phyloP scores from a whole-genome alignment of 2,888 invertebrate species.

The Lochmaea crataegi region DNA sequence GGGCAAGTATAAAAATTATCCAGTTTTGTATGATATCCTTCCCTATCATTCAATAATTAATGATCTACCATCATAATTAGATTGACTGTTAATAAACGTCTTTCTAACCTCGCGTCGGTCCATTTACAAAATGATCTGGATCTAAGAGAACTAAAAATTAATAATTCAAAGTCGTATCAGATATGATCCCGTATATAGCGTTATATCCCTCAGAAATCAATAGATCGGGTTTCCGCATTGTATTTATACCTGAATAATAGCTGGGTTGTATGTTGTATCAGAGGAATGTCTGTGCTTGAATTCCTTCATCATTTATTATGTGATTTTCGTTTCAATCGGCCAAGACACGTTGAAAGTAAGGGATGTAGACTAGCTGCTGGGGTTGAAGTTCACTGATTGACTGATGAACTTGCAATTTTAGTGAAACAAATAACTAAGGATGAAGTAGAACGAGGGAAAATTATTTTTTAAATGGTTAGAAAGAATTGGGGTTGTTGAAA shows the following conservation, averaged over 20 bases:
- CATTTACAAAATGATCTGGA: not conserved
- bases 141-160: slow-evolving; percentile 1
- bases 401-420: slow-evolving; percentile 7
- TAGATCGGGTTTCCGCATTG: slow-evolving; percentile 12
- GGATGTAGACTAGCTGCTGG: not conserved
- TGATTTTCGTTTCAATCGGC: slow-evolving; percentile 11
- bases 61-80: too few species aligned
- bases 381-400: slow-evolving; percentile 11
- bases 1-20: too few species aligned
- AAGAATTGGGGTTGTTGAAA: too few species aligned
- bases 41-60: too few species aligned
- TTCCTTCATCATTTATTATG: slow-evolving; percentile 11
- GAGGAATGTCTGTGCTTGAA: slow-evolving; percentile 13
- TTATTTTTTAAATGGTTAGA: not conserved
- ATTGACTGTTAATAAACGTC: not conserved
- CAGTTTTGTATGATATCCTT: not conserved
- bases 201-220: slow-evolving; percentile 13
- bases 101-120: not conserved
- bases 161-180: slow-evolving; percentile 4
- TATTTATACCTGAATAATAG: slow-evolving; percentile 18
- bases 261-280: not conserved
- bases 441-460: not conserved
- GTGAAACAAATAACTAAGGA: slow-evolving; percentile 4
- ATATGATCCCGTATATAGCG: slow-evolving; percentile 1
- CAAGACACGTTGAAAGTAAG: not conserved